Conservation (phyloP, 2,888 invertebrate genomes). For the Spilarctia lutea region DNA sequence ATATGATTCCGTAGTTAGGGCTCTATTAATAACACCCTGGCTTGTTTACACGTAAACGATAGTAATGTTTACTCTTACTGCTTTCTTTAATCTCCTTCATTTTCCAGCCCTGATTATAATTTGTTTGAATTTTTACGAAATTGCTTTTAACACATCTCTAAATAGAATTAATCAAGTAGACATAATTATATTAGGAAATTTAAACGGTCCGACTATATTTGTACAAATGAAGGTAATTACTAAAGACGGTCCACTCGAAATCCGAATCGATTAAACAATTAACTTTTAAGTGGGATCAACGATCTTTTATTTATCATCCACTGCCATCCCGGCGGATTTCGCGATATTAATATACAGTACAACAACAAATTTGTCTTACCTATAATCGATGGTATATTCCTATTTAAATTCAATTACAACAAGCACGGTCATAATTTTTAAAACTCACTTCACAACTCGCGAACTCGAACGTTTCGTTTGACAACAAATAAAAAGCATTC, state of each 20-base stretch:
- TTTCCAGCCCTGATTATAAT: constrained; percentile 31
- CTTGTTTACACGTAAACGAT: constrained; percentile 75
- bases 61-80: constrained; percentile 77
- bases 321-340: constrained; percentile 66
- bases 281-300: constrained; percentile 80
- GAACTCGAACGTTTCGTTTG: constrained; percentile 52
- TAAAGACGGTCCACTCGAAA: constrained; percentile 57
- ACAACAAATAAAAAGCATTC: constrained; percentile 40
- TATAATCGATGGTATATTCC: constrained; percentile 35
- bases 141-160: neutral
- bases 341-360: constrained; percentile 55
- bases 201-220: constrained; percentile 25
- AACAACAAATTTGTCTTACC: constrained; percentile 47
- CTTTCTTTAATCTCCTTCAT: constrained; percentile 60
- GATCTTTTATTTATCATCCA: constrained; percentile 69
- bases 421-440: constrained; percentile 62
- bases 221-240: constrained; percentile 42
- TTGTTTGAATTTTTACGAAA: constrained; percentile 13
- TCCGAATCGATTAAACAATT: constrained; percentile 73
- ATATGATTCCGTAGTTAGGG: constrained; percentile 65
- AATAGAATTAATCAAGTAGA: neutral
- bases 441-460: constrained; percentile 63
- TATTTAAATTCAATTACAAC: constrained; percentile 47
- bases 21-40: constrained; percentile 75
- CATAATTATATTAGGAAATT: neutral